Conservation (phyloP, 53 echinoderm and acorn worm species). For the Stichopus horrens region DNA sequence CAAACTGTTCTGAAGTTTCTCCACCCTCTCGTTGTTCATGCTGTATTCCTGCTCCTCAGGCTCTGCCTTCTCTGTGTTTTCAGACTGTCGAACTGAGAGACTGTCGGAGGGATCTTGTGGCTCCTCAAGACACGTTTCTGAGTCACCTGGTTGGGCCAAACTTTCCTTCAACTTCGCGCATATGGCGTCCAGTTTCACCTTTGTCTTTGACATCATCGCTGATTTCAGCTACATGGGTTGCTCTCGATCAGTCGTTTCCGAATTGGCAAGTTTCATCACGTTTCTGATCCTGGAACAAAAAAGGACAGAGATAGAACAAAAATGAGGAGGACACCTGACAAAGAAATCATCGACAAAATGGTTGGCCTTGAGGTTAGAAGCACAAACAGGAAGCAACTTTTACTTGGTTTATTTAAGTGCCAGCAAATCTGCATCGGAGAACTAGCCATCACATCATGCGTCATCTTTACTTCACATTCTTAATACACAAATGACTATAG, state of each 20-base stretch:
- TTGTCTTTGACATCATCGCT: conserved; percentile 75
- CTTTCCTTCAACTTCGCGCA: conserved; percentile 94
- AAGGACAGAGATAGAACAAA: background rate
- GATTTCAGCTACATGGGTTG: conserved; percentile 20
- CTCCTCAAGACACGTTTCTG: background rate
- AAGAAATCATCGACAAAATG: too few species aligned
- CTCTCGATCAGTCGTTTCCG: background rate
- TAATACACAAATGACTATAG: too few species aligned
- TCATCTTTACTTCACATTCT: too few species aligned
- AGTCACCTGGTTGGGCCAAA: conserved; percentile 45
- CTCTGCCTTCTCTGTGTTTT: background rate
- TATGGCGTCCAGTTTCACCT: conserved; percentile 89
- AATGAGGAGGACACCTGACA: background rate
- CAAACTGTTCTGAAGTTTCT: background rate
- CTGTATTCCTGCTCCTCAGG: background rate
- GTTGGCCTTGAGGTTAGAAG: too few species aligned
- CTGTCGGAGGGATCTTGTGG: conserved; percentile 23
- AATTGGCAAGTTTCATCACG: background rate
- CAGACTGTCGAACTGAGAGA: background rate
- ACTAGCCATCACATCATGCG: too few species aligned
- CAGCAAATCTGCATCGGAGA: too few species aligned
- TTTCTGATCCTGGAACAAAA: conserved; percentile 3
- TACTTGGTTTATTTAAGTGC: too few species aligned
- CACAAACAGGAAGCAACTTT: too few species aligned
- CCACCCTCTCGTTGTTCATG: background rate